Evolutionary conservation across 2,113 vertebrate genomes (phyloP).

Genomic region (Carlito syrichta): DNA sequence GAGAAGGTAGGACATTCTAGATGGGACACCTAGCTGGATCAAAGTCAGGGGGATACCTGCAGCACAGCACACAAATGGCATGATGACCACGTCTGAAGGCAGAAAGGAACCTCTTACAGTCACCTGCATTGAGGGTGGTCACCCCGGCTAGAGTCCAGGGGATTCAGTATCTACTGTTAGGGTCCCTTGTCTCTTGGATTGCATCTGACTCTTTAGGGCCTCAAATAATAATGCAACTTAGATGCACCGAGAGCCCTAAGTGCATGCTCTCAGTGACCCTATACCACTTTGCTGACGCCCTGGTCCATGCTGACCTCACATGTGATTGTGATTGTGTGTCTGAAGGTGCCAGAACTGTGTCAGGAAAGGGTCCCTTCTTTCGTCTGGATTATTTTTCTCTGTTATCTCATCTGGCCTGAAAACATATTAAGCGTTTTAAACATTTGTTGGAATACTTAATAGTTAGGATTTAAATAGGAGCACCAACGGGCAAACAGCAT

Average conservation of each 20-base stretch:
- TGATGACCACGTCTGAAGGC: accelerated
- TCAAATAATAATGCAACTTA: not conserved
- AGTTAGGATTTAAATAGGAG: constrained; percentile 30
- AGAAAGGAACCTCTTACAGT: not conserved
- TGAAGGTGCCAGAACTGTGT: not conserved
- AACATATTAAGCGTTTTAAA: not conserved
- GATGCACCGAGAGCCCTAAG: accelerated
- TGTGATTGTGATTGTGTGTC: accelerated
- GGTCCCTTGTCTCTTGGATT: not conserved
- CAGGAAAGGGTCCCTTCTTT: not conserved
- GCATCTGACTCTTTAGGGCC: not conserved
- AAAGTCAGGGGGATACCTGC: not conserved
- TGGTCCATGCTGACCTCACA: accelerated
- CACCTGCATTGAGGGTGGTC: not conserved
- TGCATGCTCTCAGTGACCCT: not conserved
- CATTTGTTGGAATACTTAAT: constrained; percentile 36
- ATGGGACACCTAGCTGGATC: not conserved
- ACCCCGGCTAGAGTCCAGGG: not conserved
- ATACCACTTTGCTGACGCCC: accelerated
- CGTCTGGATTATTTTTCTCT: not conserved
- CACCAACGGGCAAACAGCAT: constrained; percentile 12
- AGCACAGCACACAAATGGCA: accelerated
- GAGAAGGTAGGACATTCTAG: not conserved
- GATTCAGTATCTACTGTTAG: not conserved
- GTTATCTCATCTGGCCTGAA: constrained; percentile 6